These are phyloP conservation scores for Condylura cristata DNA, from an alignment of 2,113 vertebrate genomes.

Conservation along the genomic window DNA sequence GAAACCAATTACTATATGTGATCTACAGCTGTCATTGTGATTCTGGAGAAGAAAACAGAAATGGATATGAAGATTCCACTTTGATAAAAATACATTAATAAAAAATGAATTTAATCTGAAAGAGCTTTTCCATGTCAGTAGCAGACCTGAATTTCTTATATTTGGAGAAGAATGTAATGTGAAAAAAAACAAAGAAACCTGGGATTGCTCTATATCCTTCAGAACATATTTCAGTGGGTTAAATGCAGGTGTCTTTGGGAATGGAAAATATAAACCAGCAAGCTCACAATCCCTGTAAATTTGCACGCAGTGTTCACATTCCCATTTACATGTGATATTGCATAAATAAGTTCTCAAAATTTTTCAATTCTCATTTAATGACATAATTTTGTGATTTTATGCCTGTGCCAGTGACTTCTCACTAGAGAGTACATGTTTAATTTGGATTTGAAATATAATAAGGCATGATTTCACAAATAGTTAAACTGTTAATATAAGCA, in stretches of 20 bases:
- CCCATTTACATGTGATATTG: not conserved
- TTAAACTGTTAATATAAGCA: not conserved
- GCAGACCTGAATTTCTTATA: not conserved
- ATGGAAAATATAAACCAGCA: not conserved
- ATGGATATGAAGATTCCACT: not conserved
- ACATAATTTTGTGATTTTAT: not conserved
- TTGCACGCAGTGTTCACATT: not conserved
- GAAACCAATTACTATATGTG: not conserved
- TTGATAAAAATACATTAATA: not conserved
- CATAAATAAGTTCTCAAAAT: not conserved
- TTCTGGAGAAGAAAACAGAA: not conserved
- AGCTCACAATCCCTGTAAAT: not conserved
- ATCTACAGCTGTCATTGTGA: not conserved
- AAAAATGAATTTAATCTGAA: not conserved
- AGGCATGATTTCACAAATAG: not conserved
- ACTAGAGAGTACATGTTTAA: not conserved
- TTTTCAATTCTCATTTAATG: not conserved
- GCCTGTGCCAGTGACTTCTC: not conserved
- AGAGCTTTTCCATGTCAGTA: not conserved
- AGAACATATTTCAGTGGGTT: not conserved
- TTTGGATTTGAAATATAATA: constrained; percentile 7
- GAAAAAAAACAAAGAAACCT: not conserved
- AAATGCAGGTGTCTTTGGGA: not conserved
- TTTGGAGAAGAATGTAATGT: not conserved
- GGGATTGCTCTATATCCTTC: not conserved